A percentile compares a stretch with the other conserved stretches of the same genome.
These are phyloP conservation scores for Hyperoplus lanceolatus DNA, from an alignment of 2,797 vertebrate genomes.

Conservation along the genomic window DNA sequence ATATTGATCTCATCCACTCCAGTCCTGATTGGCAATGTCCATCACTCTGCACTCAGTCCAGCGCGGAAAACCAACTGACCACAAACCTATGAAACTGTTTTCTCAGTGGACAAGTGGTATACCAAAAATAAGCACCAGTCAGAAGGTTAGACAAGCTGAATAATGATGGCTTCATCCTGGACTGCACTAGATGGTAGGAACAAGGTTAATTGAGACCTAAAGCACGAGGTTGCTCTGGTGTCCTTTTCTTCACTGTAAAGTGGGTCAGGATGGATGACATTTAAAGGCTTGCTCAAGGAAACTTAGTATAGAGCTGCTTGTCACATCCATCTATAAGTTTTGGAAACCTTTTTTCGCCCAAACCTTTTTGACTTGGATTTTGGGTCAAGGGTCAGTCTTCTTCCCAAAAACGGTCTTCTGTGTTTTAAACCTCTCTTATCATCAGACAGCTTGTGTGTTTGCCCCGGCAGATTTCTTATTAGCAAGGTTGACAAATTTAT, in stretches of 20 bases:
- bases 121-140: slow-evolving; percentile 18
- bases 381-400: neutral
- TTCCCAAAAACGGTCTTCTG: neutral
- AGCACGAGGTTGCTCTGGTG: neutral
- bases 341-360: neutral
- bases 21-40: slow-evolving; percentile 66
- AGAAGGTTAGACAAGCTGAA: slow-evolving; percentile 19
- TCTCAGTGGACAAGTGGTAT: slow-evolving; percentile 13
- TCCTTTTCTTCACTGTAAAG: slow-evolving; percentile 12
- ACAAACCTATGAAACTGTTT: slow-evolving; percentile 19
- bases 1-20: slow-evolving; percentile 72
- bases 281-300: neutral
- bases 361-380: too few relatives aligned
- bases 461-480: neutral
- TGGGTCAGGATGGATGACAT: slow-evolving; percentile 6
- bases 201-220: slow-evolving; percentile 11
- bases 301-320: neutral
- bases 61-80: slow-evolving; percentile 43
- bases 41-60: slow-evolving; percentile 36
- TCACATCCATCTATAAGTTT: neutral
- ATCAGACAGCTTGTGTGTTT: neutral
- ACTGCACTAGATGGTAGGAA: neutral
- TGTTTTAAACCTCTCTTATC: neutral
- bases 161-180: slow-evolving; percentile 7
- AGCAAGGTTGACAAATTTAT: neutral